Percentiles rank a stretch among this genome's conserved stretches.
Evolutionary conservation across 2,797 vertebrate genomes (phyloP).

Genomic region (Gymnothorax javanicus): DNA sequence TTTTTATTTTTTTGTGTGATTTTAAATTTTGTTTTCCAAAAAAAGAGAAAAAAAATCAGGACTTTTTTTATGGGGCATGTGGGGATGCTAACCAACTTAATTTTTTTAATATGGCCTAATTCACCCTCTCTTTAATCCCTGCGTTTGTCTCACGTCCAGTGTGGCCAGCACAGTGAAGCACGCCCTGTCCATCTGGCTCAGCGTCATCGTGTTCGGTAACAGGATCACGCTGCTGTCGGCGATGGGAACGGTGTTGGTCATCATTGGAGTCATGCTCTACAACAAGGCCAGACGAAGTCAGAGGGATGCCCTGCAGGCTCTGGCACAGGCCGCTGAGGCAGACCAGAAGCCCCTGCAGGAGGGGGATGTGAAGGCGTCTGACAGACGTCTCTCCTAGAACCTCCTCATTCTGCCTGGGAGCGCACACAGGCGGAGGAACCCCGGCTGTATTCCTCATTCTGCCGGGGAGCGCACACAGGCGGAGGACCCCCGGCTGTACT

Average conservation of each 20-base stretch:
- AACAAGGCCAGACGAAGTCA: conserved; percentile 89
- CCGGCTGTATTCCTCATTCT: neutral
- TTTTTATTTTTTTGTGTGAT: too few relatives aligned
- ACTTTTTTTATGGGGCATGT: too few relatives aligned
- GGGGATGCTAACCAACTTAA: too few relatives aligned
- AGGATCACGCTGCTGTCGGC: conserved; percentile 86
- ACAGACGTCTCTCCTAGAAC: neutral
- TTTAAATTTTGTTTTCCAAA: too few relatives aligned
- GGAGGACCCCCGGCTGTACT: too few relatives aligned
- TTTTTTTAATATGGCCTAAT: neutral
- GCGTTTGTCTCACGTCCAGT: conserved; percentile 61
- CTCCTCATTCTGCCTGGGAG: neutral
- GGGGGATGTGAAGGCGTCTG: conserved; percentile 44
- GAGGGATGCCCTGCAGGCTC: conserved; percentile 71
- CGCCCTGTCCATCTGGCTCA: conserved; percentile 93
- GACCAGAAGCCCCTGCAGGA: conserved; percentile 55
- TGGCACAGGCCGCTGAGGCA: conserved; percentile 59
- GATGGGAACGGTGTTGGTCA: conserved; percentile 82
- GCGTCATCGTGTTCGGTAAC: conserved; percentile 93
- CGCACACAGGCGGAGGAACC: neutral
- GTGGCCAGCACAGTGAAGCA: conserved; percentile 97
- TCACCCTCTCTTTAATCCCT: neutral
- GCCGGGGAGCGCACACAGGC: neutral
- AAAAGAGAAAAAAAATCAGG: too few relatives aligned
- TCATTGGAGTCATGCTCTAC: conserved; percentile 86